These are phyloP conservation scores for Holothuria glaberrima DNA, from an alignment of 35 echinoderm and acorn worm species.

Conservation along the genomic window DNA sequence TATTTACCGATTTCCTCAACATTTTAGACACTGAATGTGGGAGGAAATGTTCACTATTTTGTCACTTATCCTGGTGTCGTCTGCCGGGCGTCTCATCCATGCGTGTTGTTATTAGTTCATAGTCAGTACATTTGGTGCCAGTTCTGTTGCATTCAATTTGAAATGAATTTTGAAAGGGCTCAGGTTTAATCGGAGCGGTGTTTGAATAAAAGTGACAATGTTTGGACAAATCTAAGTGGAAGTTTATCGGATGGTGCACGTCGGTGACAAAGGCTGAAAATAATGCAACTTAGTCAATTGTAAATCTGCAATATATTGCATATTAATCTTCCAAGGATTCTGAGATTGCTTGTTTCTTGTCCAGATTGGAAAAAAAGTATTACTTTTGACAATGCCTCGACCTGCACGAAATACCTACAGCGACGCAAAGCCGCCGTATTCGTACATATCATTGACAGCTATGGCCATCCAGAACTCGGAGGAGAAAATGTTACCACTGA, in stretches of 20 bases:
- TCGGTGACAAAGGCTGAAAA: too few relatives aligned
- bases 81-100: background rate
- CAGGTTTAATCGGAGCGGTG: too few relatives aligned
- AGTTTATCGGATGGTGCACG: too few relatives aligned
- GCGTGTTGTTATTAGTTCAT: background rate
- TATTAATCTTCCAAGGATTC: too few relatives aligned
- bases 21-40: background rate
- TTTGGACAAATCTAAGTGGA: too few relatives aligned
- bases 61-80: background rate
- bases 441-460: slow-evolving; percentile 96
- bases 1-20: background rate
- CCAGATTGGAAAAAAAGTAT: background rate
- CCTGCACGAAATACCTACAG: slow-evolving; percentile 97
- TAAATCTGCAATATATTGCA: too few relatives aligned
- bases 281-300: too few relatives aligned
- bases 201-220: too few relatives aligned
- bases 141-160: too few relatives aligned
- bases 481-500: slow-evolving; percentile 97
- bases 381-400: slow-evolving; percentile 80
- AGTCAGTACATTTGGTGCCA: too few relatives aligned
- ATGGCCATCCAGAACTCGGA: slow-evolving; percentile 97
- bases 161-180: too few relatives aligned
- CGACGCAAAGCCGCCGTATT: slow-evolving; percentile 99
- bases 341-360: slow-evolving; percentile 12
- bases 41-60: background rate